phyloP scores from a whole-genome alignment of 2,797 vertebrate species.

The Diglossa cyanea region DNA sequence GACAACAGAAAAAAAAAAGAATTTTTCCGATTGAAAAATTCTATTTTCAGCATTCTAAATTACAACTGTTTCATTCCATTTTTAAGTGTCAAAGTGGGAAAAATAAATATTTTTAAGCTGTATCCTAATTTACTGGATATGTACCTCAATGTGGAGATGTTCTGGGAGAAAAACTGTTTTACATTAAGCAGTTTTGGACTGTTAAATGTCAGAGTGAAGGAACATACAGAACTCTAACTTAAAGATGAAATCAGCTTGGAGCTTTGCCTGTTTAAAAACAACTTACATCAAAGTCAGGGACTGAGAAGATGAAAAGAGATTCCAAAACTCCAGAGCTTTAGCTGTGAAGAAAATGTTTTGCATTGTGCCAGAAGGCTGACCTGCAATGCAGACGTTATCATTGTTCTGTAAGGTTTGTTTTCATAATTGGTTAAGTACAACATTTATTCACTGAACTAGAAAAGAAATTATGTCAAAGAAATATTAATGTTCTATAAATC shows the following conservation, averaged over 20 bases:
- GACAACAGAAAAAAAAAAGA: not conserved
- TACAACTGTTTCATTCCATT: not conserved
- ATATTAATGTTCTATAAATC: not conserved
- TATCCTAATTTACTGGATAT: not conserved
- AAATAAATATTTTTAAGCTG: not conserved
- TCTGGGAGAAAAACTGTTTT: not conserved
- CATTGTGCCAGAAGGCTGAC: not conserved
- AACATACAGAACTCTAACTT: not conserved
- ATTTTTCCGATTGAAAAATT: not conserved
- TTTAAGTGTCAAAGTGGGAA: not conserved
- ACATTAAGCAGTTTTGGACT: not conserved
- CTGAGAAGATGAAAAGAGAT: constrained; percentile 22
- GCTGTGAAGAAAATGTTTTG: not conserved
- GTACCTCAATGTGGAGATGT: not conserved
- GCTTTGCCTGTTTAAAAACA: not conserved
- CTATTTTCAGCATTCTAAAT: not conserved
- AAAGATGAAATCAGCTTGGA: not conserved
- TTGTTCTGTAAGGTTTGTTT: constrained; percentile 24
- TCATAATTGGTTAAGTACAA: constrained; percentile 7
- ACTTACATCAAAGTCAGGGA: not conserved
- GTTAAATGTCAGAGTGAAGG: not conserved
- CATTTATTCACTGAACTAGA: constrained; percentile 25
- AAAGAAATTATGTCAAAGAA: constrained; percentile 28
- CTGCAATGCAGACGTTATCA: not conserved
- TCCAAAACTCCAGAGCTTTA: not conserved